phyloP scores from a whole-genome alignment of 2,888 invertebrate species.

The Chalcosyrphus nemorum region DNA sequence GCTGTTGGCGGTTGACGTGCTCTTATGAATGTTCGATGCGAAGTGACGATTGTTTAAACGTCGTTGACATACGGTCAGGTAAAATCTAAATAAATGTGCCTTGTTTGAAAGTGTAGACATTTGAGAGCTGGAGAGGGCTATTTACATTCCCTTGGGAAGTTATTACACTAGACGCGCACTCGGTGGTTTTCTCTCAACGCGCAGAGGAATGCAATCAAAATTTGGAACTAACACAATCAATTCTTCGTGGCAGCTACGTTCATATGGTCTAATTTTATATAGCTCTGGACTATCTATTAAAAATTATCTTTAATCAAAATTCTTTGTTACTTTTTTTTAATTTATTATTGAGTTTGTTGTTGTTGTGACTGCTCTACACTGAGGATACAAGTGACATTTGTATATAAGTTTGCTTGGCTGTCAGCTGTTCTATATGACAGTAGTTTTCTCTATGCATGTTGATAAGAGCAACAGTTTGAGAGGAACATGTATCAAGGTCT shows the following conservation, averaged over 20 bases:
- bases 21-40: slow-evolving; percentile 5
- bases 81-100: slow-evolving; percentile 9
- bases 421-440: slow-evolving; percentile 30
- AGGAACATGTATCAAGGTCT: not conserved
- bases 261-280: not conserved
- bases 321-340: not conserved
- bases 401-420: not conserved
- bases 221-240: not conserved
- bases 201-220: not conserved
- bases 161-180: not conserved
- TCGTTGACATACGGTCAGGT: slow-evolving; percentile 1
- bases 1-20: not conserved
- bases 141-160: not conserved
- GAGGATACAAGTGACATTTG: not conserved
- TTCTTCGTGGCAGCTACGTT: not conserved
- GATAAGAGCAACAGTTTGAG: not conserved
- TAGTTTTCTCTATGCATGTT: not conserved
- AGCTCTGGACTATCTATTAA: not conserved
- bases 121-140: slow-evolving; percentile 30
- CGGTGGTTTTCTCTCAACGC: not conserved
- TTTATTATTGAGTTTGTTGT: not conserved
- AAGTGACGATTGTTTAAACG: not conserved
- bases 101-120: slow-evolving; percentile 34
- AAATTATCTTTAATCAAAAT: not conserved
- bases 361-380: not conserved